Conservation (phyloP, 2,888 invertebrate genomes). For the Polyommatus icarus region DNA sequence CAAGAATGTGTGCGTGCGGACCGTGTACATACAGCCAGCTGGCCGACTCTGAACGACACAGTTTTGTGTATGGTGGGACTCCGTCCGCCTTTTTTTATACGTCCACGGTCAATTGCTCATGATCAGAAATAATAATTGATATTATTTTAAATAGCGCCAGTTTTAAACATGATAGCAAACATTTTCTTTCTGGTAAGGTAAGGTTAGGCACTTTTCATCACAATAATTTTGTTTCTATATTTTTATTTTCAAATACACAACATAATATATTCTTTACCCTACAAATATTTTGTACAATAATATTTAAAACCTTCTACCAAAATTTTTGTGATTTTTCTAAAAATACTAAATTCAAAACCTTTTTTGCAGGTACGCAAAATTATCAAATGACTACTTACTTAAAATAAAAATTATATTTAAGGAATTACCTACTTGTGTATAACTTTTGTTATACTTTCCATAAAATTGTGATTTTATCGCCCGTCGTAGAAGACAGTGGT, state of each 20-base stretch:
- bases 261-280: background rate
- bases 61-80: no score
- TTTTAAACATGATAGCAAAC: background rate
- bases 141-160: background rate
- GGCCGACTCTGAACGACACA: no score
- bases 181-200: background rate
- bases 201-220: background rate
- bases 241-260: background rate
- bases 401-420: background rate
- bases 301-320: background rate
- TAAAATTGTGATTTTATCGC: conserved; percentile 8
- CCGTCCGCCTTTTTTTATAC: no score
- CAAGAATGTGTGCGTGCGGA: no score
- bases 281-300: background rate
- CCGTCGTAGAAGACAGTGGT: background rate
- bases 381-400: background rate
- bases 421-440: background rate
- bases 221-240: background rate
- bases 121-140: background rate
- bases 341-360: background rate
- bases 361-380: conserved; percentile 11
- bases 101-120: no score
- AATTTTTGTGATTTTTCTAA: background rate
- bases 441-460: conserved; percentile 3
- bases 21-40: no score